Conservation (phyloP, 2,797 vertebrate species). For the Centroberyx gerrardi region DNA sequence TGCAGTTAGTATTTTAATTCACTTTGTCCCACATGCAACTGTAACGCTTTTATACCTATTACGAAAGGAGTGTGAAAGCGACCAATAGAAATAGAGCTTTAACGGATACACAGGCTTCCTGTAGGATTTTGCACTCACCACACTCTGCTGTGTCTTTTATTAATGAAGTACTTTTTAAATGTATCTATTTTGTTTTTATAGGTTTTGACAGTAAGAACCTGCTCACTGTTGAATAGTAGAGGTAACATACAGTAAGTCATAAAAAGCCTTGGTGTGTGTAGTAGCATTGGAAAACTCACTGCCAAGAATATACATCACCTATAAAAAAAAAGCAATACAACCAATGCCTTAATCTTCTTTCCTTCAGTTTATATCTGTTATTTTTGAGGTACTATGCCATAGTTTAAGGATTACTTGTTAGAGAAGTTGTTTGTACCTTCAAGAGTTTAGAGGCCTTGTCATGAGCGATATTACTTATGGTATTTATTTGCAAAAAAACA, state of each 20-base stretch:
- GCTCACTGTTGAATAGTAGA: constrained; percentile 32
- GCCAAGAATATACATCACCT: constrained; percentile 42
- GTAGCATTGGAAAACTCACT: constrained; percentile 43
- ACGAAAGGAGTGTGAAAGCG: constrained; percentile 6
- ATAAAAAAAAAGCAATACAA: constrained; percentile 52
- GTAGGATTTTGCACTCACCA: constrained; percentile 52
- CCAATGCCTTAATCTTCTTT: constrained; percentile 64
- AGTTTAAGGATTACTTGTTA: constrained; percentile 22
- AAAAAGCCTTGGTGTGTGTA: constrained; percentile 12
- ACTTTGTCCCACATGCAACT: constrained; percentile 22
- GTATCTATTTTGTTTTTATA: constrained; percentile 21
- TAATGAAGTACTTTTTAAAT: constrained; percentile 9
- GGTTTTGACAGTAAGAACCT: constrained; percentile 26
- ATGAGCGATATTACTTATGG: constrained; percentile 11
- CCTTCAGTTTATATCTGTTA: constrained; percentile 39
- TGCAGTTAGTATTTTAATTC: constrained; percentile 12
- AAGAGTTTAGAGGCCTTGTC: constrained; percentile 13
- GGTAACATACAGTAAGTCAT: constrained; percentile 13
- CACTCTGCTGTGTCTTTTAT: constrained; percentile 13
- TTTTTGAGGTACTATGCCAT: constrained; percentile 43
- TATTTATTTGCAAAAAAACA: constrained; percentile 57
- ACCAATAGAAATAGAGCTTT: constrained; percentile 43
- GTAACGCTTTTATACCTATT: constrained; percentile 46
- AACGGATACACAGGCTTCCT: constrained; percentile 36
- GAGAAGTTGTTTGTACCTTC: constrained; percentile 39